A percentile compares a stretch with the other conserved stretches of the same genome.
These are phyloP conservation scores for Penaeus japonicus DNA, from an alignment of 1,140 invertebrate genomes.

Conservation along the genomic window DNA sequence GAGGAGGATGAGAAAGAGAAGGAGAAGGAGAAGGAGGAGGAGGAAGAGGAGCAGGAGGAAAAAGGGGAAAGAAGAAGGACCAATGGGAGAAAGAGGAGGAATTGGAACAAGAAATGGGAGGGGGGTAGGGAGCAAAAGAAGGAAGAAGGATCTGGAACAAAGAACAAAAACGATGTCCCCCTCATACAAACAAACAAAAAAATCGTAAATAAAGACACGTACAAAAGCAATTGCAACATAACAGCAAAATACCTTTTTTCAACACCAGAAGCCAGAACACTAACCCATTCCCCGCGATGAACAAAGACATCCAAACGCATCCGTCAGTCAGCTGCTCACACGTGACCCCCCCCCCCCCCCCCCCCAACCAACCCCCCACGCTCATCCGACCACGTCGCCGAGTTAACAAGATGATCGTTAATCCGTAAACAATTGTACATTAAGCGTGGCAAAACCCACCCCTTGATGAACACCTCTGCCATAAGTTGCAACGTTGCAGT, in stretches of 20 bases:
- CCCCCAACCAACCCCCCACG: not conserved
- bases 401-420: not conserved
- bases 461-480: slow-evolving; percentile 18
- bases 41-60: not conserved
- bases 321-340: too few relatives aligned
- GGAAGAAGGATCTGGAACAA: not conserved
- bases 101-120: not conserved
- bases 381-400: not conserved
- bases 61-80: too few relatives aligned
- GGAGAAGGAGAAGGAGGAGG: not conserved
- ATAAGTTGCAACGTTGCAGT: slow-evolving; percentile 43
- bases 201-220: too few relatives aligned
- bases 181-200: too few relatives aligned
- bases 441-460: slow-evolving; percentile 10
- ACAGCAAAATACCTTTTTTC: too few relatives aligned
- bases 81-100: not conserved
- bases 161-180: not conserved
- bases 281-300: too few relatives aligned
- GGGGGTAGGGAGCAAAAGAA: not conserved
- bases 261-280: too few relatives aligned
- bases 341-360: not conserved
- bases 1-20: not conserved
- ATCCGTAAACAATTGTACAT: not conserved
- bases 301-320: too few relatives aligned
- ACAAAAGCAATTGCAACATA: too few relatives aligned